Conservation (phyloP, 2,797 vertebrate genomes). For the Pseudomugil gertrudae region DNA sequence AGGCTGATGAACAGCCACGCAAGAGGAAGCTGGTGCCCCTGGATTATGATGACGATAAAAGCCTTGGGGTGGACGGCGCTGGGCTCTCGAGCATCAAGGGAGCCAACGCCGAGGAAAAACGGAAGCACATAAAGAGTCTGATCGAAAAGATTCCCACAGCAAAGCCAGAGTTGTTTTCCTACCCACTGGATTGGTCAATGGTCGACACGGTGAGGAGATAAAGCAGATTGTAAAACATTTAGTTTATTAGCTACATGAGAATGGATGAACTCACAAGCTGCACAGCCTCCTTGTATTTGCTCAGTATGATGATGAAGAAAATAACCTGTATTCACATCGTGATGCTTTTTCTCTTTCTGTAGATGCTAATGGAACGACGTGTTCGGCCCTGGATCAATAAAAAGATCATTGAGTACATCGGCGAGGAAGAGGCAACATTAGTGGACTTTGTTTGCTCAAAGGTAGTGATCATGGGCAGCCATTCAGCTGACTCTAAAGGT, state of each 20-base stretch:
- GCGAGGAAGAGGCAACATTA: slow-evolving; percentile 96
- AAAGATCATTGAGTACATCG: slow-evolving; percentile 99
- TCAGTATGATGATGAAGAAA: too few relatives aligned
- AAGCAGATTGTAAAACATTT: neutral
- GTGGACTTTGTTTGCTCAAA: slow-evolving; percentile 99
- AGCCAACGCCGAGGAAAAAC: slow-evolving; percentile 95
- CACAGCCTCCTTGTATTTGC: neutral
- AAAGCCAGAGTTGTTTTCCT: slow-evolving; percentile 97
- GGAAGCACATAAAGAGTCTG: slow-evolving; percentile 97
- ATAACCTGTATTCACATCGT: neutral
- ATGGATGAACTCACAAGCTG: neutral
- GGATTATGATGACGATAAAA: slow-evolving; percentile 97
- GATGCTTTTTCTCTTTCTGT: slow-evolving; percentile 7
- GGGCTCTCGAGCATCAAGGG: slow-evolving; percentile 86
- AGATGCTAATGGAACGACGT: slow-evolving; percentile 96
- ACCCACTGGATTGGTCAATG: slow-evolving; percentile 92
- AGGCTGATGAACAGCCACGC: slow-evolving; percentile 92
- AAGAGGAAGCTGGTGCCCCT: slow-evolving; percentile 97
- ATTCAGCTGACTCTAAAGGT: neutral
- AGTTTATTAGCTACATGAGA: neutral
- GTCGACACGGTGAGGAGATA: slow-evolving; percentile 80
- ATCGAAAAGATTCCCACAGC: slow-evolving; percentile 99
- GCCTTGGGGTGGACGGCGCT: slow-evolving; percentile 74
- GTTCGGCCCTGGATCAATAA: slow-evolving; percentile 99
- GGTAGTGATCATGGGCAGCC: slow-evolving; percentile 72